Evolutionary conservation across 23 tunicate genomes (phyloP), one percentile per base, ranked within the genome.

Genomic region (Oikopleura dioica): DNA sequence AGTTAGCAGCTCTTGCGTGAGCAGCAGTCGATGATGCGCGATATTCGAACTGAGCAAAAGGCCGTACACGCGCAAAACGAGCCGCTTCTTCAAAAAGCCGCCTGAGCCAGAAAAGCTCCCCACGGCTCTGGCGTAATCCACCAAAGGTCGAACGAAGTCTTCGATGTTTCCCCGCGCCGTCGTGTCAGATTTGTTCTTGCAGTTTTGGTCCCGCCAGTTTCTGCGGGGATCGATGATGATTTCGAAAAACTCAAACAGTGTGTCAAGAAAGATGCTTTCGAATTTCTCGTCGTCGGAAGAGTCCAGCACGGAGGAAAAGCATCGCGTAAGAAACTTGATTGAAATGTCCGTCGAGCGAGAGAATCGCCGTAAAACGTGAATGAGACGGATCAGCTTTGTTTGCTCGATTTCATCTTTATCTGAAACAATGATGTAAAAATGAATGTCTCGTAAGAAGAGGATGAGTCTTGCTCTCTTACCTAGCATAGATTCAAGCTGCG

Each of bases 321-420:
- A 63, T 63, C 26, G 16, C 26, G 72, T 12, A 63, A 12, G 26
- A 16, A 63, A 2, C 4, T 31, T 63, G 33, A 63, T 63, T 63
- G 16, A 12, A 28, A 63, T 28, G 2, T 31, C 72, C 4, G 30
- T 63, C 26, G 16, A 31, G 16, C 2, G 4, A 2, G 16, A 12
- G 33, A 63, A 63, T 28, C 72, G 72, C 4, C 72, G 72, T 2
- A 63, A 31, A 63, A 63, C 26, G 33, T 63, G 72, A 63, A 63
- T 28, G 16, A 63, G 4, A 12, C 2, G 16, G 29, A 63, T 23
- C 72, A 63, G 33, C 72, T 63, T 31, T 63, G 72, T 2, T 21
- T 63, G 33, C 16, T 63, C 72, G 26, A 63, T 63, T 2, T 63
- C 33, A 16, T 63, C 72, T 23, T 28, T 28, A 63, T 63, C 72